phyloP scores from a whole-genome alignment of 2,797 vertebrate genomes.

The Phalloptychus januarius region DNA sequence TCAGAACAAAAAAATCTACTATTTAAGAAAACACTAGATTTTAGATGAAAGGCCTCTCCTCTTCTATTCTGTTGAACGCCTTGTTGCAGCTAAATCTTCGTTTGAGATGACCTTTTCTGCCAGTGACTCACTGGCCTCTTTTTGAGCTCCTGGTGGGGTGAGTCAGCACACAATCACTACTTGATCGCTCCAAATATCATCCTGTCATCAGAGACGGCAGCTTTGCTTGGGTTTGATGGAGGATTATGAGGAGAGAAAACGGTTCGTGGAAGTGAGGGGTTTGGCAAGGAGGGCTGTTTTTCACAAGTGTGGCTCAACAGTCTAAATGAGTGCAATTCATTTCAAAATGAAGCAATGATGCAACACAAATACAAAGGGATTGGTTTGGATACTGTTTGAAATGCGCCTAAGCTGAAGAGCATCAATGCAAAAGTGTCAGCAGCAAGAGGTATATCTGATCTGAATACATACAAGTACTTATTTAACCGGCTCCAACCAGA shows the following conservation, averaged over 20 bases:
- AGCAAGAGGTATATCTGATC: not conserved
- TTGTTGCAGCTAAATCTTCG: conserved; percentile 39
- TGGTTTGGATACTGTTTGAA: not conserved
- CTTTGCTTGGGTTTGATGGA: conserved; percentile 11
- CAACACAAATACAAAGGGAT: not conserved
- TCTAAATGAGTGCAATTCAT: not conserved
- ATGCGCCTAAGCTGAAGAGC: not conserved
- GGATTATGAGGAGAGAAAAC: not conserved
- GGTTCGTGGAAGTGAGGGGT: not conserved
- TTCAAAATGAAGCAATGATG: not conserved
- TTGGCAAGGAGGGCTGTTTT: not conserved
- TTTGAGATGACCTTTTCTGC: conserved; percentile 60
- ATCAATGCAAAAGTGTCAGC: not conserved
- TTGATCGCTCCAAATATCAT: conserved; percentile 56
- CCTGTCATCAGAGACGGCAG: conserved; percentile 42
- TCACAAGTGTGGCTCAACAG: not conserved
- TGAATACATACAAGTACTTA: not conserved
- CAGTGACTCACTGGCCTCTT: conserved; percentile 61
- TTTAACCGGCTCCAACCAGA: not conserved
- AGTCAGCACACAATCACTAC: conserved; percentile 65
- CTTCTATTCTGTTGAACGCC: conserved; percentile 12
- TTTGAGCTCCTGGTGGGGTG: conserved; percentile 49
- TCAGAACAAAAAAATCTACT: conserved; percentile 16
- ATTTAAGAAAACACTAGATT: not conserved
- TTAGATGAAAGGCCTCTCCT: conserved; percentile 10